Conservation (phyloP, 2,888 invertebrate genomes). For the Drosophila recens region DNA sequence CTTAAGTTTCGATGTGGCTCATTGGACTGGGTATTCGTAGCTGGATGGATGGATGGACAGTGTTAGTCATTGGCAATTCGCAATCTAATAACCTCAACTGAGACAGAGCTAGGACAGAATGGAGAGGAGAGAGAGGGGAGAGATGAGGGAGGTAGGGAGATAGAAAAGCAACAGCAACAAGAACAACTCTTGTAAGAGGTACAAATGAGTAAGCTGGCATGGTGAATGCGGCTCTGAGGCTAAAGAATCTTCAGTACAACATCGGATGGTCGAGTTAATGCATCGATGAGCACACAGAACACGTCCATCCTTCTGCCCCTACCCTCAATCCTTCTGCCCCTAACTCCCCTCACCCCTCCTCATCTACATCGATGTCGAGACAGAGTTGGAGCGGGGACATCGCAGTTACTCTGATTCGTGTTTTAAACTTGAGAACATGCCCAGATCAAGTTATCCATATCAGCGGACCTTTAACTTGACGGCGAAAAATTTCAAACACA, state of each 20-base stretch:
- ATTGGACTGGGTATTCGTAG: constrained; percentile 6
- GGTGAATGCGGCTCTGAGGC: constrained; percentile 29
- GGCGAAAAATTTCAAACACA: constrained; percentile 56
- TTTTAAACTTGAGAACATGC: constrained; percentile 74
- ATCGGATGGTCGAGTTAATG: constrained; percentile 74
- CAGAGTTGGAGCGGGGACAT: neutral
- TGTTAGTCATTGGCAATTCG: constrained; percentile 23
- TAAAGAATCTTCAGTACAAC: constrained; percentile 43
- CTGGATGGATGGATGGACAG: constrained; percentile 14
- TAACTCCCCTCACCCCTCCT: neutral
- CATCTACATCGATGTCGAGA: neutral
- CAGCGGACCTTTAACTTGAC: constrained; percentile 74
- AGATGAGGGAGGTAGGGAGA: neutral
- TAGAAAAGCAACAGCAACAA: neutral
- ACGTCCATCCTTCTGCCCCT: constrained; percentile 20
- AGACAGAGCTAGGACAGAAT: neutral
- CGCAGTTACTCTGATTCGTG: constrained; percentile 41
- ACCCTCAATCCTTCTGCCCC: neutral
- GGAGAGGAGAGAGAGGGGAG: neutral
- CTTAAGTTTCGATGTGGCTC: constrained; percentile 26
- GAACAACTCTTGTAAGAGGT: constrained; percentile 23
- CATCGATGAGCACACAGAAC: constrained; percentile 62
- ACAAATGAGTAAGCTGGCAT: constrained; percentile 17
- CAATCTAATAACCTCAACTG: constrained; percentile 55
- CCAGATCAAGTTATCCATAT: constrained; percentile 78